Base-by-base conservation (phyloP, 1,140 invertebrate species). In the Oppia nitens region DNA sequence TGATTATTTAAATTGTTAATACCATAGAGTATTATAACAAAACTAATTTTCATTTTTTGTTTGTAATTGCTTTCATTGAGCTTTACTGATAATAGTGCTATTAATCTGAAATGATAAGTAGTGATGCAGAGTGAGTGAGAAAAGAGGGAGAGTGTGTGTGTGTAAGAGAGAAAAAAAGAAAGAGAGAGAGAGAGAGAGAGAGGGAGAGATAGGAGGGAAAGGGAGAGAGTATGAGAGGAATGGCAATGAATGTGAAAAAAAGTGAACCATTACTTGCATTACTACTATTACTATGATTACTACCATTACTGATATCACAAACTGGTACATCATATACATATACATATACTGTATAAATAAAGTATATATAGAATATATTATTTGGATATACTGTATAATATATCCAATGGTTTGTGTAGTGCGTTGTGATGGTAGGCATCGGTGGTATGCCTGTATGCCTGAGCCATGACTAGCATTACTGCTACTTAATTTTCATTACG, bases 181-280 rank as follows among this genome's bases (percentile, higher is more conserved):
- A 52, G 51, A 52, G 51, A 21, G n/a, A n/a, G 51, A 52, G 51
- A 55, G 26, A 49, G 53, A 55, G 53, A 55, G 47, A 53, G 53
- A 55, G 23, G 24, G 53, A 53, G 9, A 55, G 24, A 9, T 23
- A 55, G 9, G 23, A 26, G 9, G 53, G 53, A n/a, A 23, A 50
- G 53, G 29, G 23, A 55, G 53, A 55, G 12, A 32, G 51, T 14
- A 21, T 12, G 51, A 52, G 51, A 52, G 51, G 12, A 52, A 14
- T 32, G 12, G 51, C 51, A 52, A 25, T 50, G 25, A 21, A 51
- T 9, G 49, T 25, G 49, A 4, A 20, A 40, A 40, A 40, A 40
- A 6, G n/a, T n/a, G n/a, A n/a, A n/a, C n/a, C n/a, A n/a, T n/a
- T n/a, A n/a, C n/a, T n/a, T n/a, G n/a, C n/a, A n/a, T n/a, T n/a